Evolutionary conservation across 2,888 invertebrate genomes (phyloP).

Genomic region (Caenorhabditis zanzibari): DNA sequence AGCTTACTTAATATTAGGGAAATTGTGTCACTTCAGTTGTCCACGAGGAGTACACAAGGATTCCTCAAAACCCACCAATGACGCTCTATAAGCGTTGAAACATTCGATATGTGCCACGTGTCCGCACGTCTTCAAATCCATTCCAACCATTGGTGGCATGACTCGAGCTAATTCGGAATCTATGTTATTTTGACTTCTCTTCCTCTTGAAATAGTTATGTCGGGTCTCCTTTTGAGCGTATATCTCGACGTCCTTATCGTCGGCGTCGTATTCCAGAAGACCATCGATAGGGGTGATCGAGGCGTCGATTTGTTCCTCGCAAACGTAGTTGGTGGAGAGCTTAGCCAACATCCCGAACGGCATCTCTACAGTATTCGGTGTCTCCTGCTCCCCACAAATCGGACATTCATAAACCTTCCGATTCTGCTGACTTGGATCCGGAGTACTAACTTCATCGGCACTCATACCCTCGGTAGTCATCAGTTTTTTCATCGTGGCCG

Average conservation of each 20-base stretch:
- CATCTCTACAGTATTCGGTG: conserved; percentile 68
- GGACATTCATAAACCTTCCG: conserved; percentile 77
- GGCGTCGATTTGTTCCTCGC: conserved; percentile 57
- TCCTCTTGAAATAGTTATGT: conserved; percentile 4
- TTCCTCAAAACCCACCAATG: conserved; percentile 84
- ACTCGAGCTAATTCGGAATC: conserved; percentile 12
- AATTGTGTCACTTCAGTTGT: too few species aligned
- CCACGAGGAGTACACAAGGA: too few species aligned
- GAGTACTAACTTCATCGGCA: conserved; percentile 71
- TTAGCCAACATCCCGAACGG: conserved; percentile 74
- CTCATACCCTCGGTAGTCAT: conserved; percentile 75
- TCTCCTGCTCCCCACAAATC: conserved; percentile 76
- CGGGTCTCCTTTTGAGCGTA: conserved; percentile 37
- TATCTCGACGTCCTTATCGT: background rate
- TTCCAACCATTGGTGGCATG: conserved; percentile 86
- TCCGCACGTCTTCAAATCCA: conserved; percentile 95
- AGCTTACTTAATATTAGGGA: too few species aligned
- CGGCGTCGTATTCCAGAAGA: conserved; percentile 29
- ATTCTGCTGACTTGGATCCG: conserved; percentile 70
- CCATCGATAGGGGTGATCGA: background rate
- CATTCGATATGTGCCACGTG: conserved; percentile 97
- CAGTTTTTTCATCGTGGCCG: conserved; percentile 73
- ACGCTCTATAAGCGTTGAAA: conserved; percentile 92
- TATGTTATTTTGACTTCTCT: background rate
- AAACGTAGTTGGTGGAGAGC: conserved; percentile 55